Percentiles rank a stretch among this genome's conserved stretches.
These are phyloP conservation scores for Coccyzus lansbergi DNA, from an alignment of 2,797 vertebrate species.

Conservation along the genomic window DNA sequence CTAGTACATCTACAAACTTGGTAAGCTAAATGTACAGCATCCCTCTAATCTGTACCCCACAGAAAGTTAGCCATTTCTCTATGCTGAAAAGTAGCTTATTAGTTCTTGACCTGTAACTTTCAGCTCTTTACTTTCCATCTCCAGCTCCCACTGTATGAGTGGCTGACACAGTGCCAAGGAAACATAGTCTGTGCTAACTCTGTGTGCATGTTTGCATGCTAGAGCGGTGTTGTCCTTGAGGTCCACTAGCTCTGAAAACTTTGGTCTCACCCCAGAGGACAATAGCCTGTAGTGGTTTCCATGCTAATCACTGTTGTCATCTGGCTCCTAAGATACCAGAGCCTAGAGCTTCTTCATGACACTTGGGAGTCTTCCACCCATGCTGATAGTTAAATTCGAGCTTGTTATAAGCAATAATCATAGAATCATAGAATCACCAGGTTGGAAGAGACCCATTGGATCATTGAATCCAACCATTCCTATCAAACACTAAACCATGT, in stretches of 20 bases:
- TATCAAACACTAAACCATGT: no score
- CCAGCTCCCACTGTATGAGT: neutral
- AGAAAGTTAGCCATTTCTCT: neutral
- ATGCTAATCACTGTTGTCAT: accelerated
- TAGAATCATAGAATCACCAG: no score
- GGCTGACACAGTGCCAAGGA: neutral
- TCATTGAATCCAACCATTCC: no score
- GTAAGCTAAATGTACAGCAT: neutral
- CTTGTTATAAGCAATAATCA: neutral
- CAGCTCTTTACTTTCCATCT: neutral
- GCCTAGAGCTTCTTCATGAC: neutral
- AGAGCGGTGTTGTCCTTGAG: neutral
- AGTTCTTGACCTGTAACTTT: neutral
- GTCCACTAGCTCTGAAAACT: neutral
- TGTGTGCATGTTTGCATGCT: neutral
- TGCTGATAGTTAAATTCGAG: conserved; percentile 6
- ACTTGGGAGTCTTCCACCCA: neutral
- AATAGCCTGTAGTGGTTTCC: neutral
- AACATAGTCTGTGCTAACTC: neutral
- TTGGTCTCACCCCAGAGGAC: neutral
- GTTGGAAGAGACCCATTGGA: no score
- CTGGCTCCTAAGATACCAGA: neutral
- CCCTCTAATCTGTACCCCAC: neutral
- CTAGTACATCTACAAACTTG: neutral
- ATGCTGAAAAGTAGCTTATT: neutral